phyloP scores from a whole-genome alignment of 2,113 vertebrate genomes.

The Abramis brama region DNA sequence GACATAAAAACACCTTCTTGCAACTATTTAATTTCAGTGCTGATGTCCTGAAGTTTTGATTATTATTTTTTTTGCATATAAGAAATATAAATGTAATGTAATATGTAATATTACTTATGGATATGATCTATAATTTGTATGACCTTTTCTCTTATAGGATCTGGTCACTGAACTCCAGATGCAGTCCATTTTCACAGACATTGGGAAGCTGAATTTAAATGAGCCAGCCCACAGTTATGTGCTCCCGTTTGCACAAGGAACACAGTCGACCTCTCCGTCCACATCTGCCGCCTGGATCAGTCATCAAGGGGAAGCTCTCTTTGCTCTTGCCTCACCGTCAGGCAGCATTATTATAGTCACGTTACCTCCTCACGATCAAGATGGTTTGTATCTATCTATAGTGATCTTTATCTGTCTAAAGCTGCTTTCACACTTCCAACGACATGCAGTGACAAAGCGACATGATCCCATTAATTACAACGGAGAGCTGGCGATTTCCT shows the following conservation, averaged over 20 bases:
- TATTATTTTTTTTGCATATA: too few relatives aligned
- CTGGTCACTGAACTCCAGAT: slow-evolving; percentile 87
- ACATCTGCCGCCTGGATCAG: slow-evolving; percentile 84
- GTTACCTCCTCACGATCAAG: slow-evolving; percentile 79
- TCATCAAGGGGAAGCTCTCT: slow-evolving; percentile 85
- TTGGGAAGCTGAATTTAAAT: slow-evolving; percentile 85
- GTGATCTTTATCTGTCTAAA: neutral
- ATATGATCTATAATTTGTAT: neutral
- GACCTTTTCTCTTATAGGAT: slow-evolving; percentile 74
- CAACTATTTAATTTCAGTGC: neutral
- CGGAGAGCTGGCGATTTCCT: too few relatives aligned
- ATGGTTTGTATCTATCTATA: slow-evolving; percentile 66
- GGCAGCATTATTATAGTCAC: slow-evolving; percentile 89
- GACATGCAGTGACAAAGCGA: too few relatives aligned
- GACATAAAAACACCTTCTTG: too few relatives aligned
- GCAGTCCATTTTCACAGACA: slow-evolving; percentile 91
- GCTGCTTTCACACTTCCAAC: too few relatives aligned
- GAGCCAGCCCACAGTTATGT: slow-evolving; percentile 80
- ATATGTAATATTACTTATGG: neutral
- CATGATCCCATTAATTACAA: too few relatives aligned
- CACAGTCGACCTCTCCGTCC: slow-evolving; percentile 66
- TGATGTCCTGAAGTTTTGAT: neutral
- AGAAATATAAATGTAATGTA: neutral
- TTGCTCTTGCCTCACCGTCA: slow-evolving; percentile 81
- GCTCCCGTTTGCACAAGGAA: slow-evolving; percentile 76